Conservation (phyloP, 2,113 vertebrate genomes). For the Charadrius vociferus region DNA sequence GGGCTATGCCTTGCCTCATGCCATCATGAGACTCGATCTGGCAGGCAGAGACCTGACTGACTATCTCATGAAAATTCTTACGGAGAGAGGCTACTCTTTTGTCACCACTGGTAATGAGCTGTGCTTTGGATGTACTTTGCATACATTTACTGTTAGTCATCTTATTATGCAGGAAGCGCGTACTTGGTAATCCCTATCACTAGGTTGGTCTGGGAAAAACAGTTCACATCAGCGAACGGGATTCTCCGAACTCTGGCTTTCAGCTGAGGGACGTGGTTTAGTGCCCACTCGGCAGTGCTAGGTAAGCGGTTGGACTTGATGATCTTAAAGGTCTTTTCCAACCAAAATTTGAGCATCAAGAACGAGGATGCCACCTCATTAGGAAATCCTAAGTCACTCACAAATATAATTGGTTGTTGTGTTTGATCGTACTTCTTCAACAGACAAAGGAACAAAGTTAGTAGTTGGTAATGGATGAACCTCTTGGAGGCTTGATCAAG, state of each 20-base stretch:
- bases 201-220: not conserved
- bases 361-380: not conserved
- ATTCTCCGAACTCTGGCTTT: not conserved
- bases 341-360: not conserved
- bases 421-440: not conserved
- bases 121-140: not conserved
- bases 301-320: not conserved
- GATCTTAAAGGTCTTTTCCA: not conserved
- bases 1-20: conserved; percentile 56
- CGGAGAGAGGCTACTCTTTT: conserved; percentile 42
- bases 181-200: not conserved
- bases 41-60: conserved; percentile 54
- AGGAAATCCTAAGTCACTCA: not conserved
- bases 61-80: conserved; percentile 57
- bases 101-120: conserved; percentile 35
- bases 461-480: not conserved
- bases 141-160: not conserved
- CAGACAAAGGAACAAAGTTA: not conserved
- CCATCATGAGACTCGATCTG: conserved; percentile 44
- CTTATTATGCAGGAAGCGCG: not conserved
- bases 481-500: not conserved
- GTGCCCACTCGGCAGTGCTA: not conserved
- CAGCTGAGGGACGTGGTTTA: not conserved
- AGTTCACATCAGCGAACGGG: not conserved
- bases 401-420: not conserved